A percentile compares a stretch with the other conserved stretches of the same genome.
These are phyloP conservation scores for Eurypyga helias DNA, from an alignment of 2,113 vertebrate genomes.

Conservation along the genomic window DNA sequence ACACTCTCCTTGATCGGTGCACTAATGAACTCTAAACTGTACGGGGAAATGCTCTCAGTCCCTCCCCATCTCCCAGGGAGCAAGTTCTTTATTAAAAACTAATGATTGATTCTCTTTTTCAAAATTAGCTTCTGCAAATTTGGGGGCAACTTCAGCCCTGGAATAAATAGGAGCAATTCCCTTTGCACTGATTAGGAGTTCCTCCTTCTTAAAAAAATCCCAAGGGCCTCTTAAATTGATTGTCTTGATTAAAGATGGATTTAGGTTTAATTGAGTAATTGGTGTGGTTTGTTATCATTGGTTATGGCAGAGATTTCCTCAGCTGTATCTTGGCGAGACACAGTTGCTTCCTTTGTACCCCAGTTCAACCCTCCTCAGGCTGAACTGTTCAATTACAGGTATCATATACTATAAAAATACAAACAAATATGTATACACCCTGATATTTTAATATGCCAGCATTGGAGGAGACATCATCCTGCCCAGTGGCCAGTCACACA, in stretches of 20 bases:
- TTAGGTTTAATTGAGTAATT: constrained; percentile 6
- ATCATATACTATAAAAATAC: not conserved
- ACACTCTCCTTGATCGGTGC: not conserved
- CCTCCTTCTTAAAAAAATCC: constrained; percentile 3
- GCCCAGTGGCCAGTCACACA: not conserved
- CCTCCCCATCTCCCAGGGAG: not conserved
- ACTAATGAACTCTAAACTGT: not conserved
- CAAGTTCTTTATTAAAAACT: constrained; percentile 18
- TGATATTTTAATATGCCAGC: not conserved
- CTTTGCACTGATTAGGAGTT: not conserved
- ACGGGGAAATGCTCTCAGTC: not conserved
- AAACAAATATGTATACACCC: not conserved
- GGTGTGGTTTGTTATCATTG: not conserved
- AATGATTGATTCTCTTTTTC: not conserved
- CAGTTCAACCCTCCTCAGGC: not conserved
- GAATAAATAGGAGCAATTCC: constrained; percentile 17
- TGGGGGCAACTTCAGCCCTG: not conserved
- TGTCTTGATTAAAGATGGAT: not conserved
- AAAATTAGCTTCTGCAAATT: not conserved
- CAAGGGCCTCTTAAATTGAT: not conserved
- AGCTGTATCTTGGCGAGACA: not conserved
- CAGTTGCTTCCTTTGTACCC: not conserved
- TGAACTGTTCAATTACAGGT: not conserved
- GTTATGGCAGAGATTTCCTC: not conserved
- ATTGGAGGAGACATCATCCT: rapidly evolving